These are phyloP conservation scores for Sipha maydis DNA, from an alignment of 2,888 invertebrate species.

Conservation along the genomic window DNA sequence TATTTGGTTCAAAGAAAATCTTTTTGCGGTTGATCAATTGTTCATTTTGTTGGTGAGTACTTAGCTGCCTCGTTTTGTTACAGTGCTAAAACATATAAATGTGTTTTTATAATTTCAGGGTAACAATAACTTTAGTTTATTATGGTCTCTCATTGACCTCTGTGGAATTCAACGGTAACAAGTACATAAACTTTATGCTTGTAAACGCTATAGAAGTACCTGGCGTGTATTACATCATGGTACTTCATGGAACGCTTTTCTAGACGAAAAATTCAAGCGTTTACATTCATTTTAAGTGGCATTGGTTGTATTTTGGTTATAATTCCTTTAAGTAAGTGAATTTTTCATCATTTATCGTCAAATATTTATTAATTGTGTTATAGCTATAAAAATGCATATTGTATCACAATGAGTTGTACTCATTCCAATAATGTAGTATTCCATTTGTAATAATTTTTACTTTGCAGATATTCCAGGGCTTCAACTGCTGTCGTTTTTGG, in stretches of 20 bases:
- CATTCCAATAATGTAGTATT: too few relatives aligned
- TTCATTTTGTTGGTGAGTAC: constrained; percentile 76
- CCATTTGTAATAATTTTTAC: too few relatives aligned
- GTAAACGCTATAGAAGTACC: constrained; percentile 65
- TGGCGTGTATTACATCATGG: constrained; percentile 65
- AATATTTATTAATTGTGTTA: too few relatives aligned
- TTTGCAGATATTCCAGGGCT: constrained; percentile 65
- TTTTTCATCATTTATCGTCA: too few relatives aligned
- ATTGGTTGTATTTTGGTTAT: constrained; percentile 72
- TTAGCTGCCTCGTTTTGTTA: background rate
- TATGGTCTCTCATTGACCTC: constrained; percentile 84
- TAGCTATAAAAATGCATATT: too few relatives aligned
- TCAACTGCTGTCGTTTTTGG: constrained; percentile 67
- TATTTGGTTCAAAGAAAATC: constrained; percentile 71
- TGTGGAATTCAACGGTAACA: constrained; percentile 78
- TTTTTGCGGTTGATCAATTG: constrained; percentile 73
- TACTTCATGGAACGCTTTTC: constrained; percentile 64
- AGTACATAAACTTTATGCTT: constrained; percentile 80
- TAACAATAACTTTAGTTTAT: constrained; percentile 81
- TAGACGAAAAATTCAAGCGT: constrained; percentile 63
- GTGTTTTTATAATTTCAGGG: constrained; percentile 66
- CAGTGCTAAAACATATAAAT: constrained; percentile 67
- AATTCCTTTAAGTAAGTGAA: constrained; percentile 70
- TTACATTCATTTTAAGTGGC: constrained; percentile 64
- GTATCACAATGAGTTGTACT: too few relatives aligned